A percentile compares a stretch with the other conserved stretches of the same genome.
Conservation (phyloP, 2,888 invertebrate genomes). For the Nomada flava region DNA sequence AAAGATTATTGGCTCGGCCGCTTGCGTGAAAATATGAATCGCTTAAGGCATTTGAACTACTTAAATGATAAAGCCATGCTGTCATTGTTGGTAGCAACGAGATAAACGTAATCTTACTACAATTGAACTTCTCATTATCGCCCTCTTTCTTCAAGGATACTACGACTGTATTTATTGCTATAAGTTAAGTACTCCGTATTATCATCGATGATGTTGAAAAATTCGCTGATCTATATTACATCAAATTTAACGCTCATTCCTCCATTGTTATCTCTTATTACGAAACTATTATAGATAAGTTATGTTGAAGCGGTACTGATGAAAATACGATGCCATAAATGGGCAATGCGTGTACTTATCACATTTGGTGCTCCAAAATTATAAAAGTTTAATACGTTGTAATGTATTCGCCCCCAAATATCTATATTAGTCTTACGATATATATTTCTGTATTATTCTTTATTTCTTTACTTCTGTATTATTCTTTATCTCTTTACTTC, state of each 20-base stretch:
- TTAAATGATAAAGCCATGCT: not conserved
- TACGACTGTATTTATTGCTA: not conserved
- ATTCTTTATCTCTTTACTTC: no score
- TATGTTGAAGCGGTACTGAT: not conserved
- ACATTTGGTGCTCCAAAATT: not conserved
- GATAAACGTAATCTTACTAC: not conserved
- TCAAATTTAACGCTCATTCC: not conserved
- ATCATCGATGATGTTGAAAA: not conserved
- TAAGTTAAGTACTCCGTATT: not conserved
- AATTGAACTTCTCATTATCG: not conserved
- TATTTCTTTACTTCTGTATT: no score
- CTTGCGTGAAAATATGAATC: not conserved
- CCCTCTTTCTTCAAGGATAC: not conserved
- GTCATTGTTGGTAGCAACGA: not conserved
- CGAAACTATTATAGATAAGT: not conserved
- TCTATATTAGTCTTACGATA: no score
- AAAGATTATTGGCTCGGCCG: not conserved
- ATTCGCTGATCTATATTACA: not conserved
- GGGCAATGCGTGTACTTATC: not conserved
- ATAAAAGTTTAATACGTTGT: not conserved
- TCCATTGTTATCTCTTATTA: constrained; percentile 2
- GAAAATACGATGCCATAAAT: not conserved
- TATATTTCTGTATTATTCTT: no score
- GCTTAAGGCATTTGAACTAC: not conserved
- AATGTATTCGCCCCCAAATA: no score